A percentile compares a stretch with the other conserved stretches of the same genome.
Conservation (phyloP, 2,113 vertebrate genomes). For the Capreolus pygargus region DNA sequence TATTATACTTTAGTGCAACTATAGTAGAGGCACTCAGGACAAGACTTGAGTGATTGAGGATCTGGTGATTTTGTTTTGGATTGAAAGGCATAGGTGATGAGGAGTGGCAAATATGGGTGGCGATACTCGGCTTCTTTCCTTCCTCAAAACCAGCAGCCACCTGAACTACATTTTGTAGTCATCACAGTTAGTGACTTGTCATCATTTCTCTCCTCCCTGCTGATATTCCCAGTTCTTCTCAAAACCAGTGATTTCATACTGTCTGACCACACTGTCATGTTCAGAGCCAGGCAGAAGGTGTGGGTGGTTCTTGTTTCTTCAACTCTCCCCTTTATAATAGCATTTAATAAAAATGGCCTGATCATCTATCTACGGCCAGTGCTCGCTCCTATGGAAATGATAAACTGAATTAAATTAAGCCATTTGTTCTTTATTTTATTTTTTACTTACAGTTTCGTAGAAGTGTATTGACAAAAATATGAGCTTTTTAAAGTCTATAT, state of each 20-base stretch:
- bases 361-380: not conserved
- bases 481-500: not conserved
- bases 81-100: not conserved
- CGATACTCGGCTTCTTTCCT: not conserved
- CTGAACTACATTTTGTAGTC: not conserved
- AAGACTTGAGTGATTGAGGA: not conserved
- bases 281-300: not conserved
- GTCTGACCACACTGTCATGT: not conserved
- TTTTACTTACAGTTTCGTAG: not conserved
- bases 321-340: not conserved
- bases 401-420: not conserved
- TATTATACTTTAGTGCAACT: constrained; percentile 9
- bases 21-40: not conserved
- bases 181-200: not conserved
- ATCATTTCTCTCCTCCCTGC: not conserved
- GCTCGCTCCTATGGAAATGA: not conserved
- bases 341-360: not conserved
- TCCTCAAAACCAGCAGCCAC: not conserved
- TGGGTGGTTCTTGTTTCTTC: not conserved
- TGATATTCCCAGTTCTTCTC: not conserved
- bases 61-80: not conserved
- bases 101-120: not conserved
- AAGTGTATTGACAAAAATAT: not conserved
- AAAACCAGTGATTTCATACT: not conserved
- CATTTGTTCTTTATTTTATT: not conserved